phyloP scores from a whole-genome alignment of 2,113 vertebrate species.

The Dendropsophus ebraccatus region DNA sequence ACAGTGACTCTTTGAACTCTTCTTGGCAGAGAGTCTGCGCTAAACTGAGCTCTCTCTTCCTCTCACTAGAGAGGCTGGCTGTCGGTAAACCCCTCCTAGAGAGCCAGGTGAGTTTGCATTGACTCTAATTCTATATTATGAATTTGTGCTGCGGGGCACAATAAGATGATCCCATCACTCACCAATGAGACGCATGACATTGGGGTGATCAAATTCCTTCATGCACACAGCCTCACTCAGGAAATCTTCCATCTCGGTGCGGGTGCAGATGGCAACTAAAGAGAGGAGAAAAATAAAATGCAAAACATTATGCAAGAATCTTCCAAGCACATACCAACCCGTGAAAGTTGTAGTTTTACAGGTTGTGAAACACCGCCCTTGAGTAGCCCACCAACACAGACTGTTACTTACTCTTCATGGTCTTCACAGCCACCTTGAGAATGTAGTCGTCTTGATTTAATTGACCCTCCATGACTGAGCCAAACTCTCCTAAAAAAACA shows the following conservation, averaged over 20 bases:
- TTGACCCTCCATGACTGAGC: conserved; percentile 90
- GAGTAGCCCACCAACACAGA: background rate
- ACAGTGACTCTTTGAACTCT: no score
- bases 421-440: conserved; percentile 91
- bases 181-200: conserved; percentile 92
- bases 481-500: conserved; percentile 81
- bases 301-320: background rate
- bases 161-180: conserved; percentile 46
- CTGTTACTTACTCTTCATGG: conserved; percentile 90
- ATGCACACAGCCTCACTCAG: conserved; percentile 90
- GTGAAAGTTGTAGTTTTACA: no score
- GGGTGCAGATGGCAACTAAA: conserved; percentile 82
- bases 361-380: background rate
- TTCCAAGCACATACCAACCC: no score
- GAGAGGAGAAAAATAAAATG: background rate
- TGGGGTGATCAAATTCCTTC: conserved; percentile 93
- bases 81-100: no score
- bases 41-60: no score
- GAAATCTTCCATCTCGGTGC: conserved; percentile 92
- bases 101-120: no score
- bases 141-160: background rate
- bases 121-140: no score
- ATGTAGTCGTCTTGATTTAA: conserved; percentile 85
- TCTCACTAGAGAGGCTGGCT: no score
- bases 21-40: no score